Conservation (phyloP, 2,113 vertebrate species). For the Centropristis striata region DNA sequence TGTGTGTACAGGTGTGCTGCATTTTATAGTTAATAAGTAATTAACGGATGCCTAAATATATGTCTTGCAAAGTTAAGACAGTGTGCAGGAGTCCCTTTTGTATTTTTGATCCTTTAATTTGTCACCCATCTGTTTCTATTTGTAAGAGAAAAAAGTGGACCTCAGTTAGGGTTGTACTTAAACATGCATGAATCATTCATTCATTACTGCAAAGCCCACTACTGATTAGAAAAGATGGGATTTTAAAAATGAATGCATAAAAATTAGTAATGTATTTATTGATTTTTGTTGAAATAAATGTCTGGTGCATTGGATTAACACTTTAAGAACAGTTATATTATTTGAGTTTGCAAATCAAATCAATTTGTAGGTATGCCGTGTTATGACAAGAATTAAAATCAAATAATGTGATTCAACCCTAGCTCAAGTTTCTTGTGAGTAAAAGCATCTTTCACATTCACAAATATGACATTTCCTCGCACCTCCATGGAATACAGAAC, state of each 20-base stretch:
- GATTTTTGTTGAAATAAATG: neutral
- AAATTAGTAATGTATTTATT: too few species aligned
- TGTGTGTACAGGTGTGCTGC: too few species aligned
- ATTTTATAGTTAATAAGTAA: too few species aligned
- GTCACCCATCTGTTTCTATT: neutral
- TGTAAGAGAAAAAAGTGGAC: neutral
- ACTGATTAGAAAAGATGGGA: neutral
- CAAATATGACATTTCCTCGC: neutral
- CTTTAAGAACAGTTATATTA: neutral
- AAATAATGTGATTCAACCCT: too few species aligned
- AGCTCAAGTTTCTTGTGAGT: neutral
- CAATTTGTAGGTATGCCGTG: neutral
- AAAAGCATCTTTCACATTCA: neutral
- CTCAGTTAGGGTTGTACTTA: neutral
- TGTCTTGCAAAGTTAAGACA: too few species aligned
- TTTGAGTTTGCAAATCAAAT: neutral
- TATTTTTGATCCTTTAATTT: too few species aligned
- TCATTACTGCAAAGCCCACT: too few species aligned
- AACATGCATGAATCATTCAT: neutral
- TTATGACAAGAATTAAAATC: too few species aligned
- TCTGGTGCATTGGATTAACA: neutral
- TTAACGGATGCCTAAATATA: too few species aligned
- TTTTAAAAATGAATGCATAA: neutral
- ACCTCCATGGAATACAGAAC: neutral
- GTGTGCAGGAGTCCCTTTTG: too few species aligned